Evolutionary conservation across 1,140 invertebrate genomes (phyloP), one percentile per base, ranked within the genome.

Genomic region (Formica selysi): DNA sequence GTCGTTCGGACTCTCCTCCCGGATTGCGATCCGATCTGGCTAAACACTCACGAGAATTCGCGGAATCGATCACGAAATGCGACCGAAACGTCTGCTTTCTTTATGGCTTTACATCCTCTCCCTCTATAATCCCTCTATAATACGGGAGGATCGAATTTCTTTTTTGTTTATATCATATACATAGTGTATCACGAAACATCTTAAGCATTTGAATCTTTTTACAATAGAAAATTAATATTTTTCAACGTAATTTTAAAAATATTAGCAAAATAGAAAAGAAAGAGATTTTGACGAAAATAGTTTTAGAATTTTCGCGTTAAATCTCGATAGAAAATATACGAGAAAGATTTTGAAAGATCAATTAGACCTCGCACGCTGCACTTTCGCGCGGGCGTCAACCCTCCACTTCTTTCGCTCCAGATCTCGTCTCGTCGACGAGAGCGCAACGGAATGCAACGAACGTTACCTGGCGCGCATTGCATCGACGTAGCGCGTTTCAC

Each of bases 401-500:
- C 70, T 19, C 22, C 22, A 0, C 10, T 3, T 61, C 22, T 36
- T 19, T 19, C 13, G 51, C 71, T 68, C 36, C 68, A 64, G 65
- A 13, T 51, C 13, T 57, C 64, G 16, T 57, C 48, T 44, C 70
- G 26, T 76, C 16, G 13, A n/a, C 67, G 57, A 76, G 57, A 76
- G 22, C 36, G 22, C 10, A 38, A 51, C 79, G 68, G n/a, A 54
- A 36, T 61, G 70, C 38, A 44, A 44, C 38, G 71, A 64, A n/a
- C 71, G 19, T 8, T 41, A 7, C 26, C 32, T 32, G 3, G 32
- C 32, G 32, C 32, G 32, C 26, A 41, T 26, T 32, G 84, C 19
- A 36, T 19, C 44, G 64, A 71, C 61, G 87, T 73, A 85, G 41
- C 74, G n/a, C 88, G 81, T 89, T 90, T 90, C 90, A 86, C 86